A percentile compares a stretch with the other conserved stretches of the same genome.
Conservation (phyloP, 2,888 invertebrate genomes). For the Leptopilina syphax region DNA sequence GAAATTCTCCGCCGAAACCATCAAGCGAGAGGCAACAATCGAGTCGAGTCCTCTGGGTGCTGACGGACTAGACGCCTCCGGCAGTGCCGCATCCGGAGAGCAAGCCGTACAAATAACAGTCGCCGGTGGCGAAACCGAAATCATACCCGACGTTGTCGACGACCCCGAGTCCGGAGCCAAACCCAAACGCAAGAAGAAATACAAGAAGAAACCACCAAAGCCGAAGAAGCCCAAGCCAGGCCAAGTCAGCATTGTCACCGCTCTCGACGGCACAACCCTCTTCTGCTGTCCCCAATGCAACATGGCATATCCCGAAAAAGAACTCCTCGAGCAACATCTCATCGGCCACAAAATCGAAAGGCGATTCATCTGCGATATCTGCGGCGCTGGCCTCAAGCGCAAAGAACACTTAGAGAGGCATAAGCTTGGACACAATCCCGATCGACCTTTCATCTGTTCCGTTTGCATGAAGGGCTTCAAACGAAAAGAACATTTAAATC, state of each 20-base stretch:
- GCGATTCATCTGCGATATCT: slow-evolving; percentile 87
- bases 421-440: slow-evolving; percentile 89
- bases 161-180: slow-evolving; percentile 73
- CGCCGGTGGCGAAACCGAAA: slow-evolving; percentile 77
- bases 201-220: slow-evolving; percentile 88
- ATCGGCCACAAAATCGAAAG: slow-evolving; percentile 89
- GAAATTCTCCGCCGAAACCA: slow-evolving; percentile 81
- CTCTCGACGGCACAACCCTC: slow-evolving; percentile 85
- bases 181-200: slow-evolving; percentile 86
- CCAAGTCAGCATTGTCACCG: slow-evolving; percentile 86
- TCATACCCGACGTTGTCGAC: slow-evolving; percentile 76
- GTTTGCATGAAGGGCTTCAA: slow-evolving; percentile 87
- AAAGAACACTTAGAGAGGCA: slow-evolving; percentile 89
- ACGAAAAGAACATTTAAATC: slow-evolving; percentile 88
- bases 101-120: slow-evolving; percentile 78
- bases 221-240: slow-evolving; percentile 89
- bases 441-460: slow-evolving; percentile 87
- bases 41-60: slow-evolving; percentile 76
- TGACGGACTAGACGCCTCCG: slow-evolving; percentile 73
- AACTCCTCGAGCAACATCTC: slow-evolving; percentile 86
- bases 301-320: slow-evolving; percentile 89
- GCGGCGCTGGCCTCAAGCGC: slow-evolving; percentile 87
- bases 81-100: slow-evolving; percentile 71
- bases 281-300: slow-evolving; percentile 90
- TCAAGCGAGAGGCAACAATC: slow-evolving; percentile 77